These are phyloP conservation scores for Sus scrofa DNA, from an alignment of 2,113 vertebrate genomes.

Conservation along the genomic window T2T-Sscrofa CM000812.6:167816501-167817000, in stretches of 20 bases:
- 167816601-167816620: no score
- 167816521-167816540: no score
- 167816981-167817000: neutral
- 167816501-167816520: no score
- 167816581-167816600: no score
- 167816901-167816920: neutral
- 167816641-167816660: no score
- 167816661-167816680: neutral
- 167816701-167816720: neutral
- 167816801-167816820: neutral
- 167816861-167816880: neutral
- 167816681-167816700: neutral
- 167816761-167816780: neutral
- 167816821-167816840: neutral
- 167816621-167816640: no score
- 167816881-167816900: neutral
- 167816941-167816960: neutral
- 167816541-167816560: no score
- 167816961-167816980: neutral
- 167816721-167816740: neutral
- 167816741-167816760: neutral
- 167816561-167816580: no score
- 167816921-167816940: neutral
- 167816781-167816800: neutral
- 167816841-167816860: neutral